Conservation (phyloP, 1,140 invertebrate genomes). For the Conus betulinus region DNA sequence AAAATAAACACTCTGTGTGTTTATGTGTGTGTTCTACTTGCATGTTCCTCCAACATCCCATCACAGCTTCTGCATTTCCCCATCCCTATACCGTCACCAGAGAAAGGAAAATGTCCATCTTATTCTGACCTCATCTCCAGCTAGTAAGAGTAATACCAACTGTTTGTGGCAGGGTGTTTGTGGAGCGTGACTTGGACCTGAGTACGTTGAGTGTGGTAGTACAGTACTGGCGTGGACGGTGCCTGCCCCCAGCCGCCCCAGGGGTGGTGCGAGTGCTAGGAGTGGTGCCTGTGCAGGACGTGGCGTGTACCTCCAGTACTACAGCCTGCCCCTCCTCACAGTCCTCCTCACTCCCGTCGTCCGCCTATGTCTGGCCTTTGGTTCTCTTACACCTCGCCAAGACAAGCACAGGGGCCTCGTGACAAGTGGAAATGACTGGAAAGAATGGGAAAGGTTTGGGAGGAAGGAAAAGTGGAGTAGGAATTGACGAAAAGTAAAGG, state of each 20-base stretch:
- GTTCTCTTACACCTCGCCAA: conserved; percentile 50
- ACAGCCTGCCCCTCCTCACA: conserved; percentile 67
- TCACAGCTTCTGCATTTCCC: too few relatives aligned
- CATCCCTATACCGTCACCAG: too few relatives aligned
- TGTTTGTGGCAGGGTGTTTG: conserved; percentile 53
- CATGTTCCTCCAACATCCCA: too few relatives aligned
- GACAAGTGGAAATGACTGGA: not conserved
- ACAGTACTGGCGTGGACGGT: conserved; percentile 62
- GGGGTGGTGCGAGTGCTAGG: conserved; percentile 64
- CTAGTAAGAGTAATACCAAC: too few relatives aligned
- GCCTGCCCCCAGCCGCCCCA: conserved; percentile 56
- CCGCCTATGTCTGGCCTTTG: conserved; percentile 61
- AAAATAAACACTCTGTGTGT: too few relatives aligned
- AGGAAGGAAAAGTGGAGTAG: too few relatives aligned
- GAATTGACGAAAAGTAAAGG: too few relatives aligned
- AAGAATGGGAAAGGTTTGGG: not conserved
- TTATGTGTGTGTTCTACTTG: too few relatives aligned
- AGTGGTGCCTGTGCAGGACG: conserved; percentile 59
- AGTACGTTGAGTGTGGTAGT: conserved; percentile 52
- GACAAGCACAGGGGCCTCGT: not conserved
- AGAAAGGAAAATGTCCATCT: too few relatives aligned
- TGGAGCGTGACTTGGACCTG: conserved; percentile 57
- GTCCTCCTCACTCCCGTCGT: conserved; percentile 65
- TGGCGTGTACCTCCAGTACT: conserved; percentile 70
- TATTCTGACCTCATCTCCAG: too few relatives aligned